Conservation (phyloP, 2,113 vertebrate genomes). For the Leucopsar rothschildi region DNA sequence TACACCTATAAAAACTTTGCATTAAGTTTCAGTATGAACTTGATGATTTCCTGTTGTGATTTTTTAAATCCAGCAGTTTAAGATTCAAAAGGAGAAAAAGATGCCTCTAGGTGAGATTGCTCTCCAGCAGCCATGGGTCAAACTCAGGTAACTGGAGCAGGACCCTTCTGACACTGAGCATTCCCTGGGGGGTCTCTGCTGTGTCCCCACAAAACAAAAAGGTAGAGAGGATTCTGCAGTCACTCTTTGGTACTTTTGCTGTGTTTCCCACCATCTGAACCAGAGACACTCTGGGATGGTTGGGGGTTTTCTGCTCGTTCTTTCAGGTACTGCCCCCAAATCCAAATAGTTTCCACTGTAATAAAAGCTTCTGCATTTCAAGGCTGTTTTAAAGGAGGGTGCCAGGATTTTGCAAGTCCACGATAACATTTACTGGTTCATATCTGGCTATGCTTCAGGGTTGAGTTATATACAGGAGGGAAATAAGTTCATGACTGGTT, state of each 20-base stretch:
- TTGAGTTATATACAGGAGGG: background rate
- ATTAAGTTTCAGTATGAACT: background rate
- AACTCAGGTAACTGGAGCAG: background rate
- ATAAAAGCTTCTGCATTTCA: background rate
- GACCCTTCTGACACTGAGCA: background rate
- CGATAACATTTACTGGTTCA: background rate
- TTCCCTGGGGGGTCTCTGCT: background rate
- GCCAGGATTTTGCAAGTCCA: background rate
- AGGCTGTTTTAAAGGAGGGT: background rate
- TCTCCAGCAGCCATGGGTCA: background rate
- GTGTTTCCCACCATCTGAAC: background rate
- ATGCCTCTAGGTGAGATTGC: background rate
- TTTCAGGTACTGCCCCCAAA: background rate
- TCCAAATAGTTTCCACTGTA: background rate
- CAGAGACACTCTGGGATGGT: background rate
- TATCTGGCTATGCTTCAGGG: no score
- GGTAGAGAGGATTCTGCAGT: background rate
- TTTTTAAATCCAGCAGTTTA: background rate
- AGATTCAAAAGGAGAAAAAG: background rate
- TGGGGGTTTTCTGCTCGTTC: background rate
- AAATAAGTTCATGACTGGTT: background rate
- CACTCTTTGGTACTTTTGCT: background rate
- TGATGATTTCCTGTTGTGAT: background rate
- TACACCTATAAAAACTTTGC: background rate
- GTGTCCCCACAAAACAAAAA: background rate